These are phyloP conservation scores for Caenorhabditis macrosperma DNA, from an alignment of 2,888 invertebrate genomes.

Conservation along the genomic window DNA sequence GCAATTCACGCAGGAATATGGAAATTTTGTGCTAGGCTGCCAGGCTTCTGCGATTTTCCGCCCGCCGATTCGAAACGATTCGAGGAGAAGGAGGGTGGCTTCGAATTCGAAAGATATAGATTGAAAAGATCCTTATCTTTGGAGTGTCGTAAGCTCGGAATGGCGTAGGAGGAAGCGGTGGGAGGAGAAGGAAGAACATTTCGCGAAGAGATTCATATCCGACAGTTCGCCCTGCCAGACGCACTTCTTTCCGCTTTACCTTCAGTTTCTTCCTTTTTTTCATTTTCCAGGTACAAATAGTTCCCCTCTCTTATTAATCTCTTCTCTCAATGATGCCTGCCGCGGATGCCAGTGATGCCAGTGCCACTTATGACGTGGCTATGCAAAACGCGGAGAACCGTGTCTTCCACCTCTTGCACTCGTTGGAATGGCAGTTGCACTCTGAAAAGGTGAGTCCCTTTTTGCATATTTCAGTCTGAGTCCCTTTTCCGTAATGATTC, in stretches of 20 bases:
- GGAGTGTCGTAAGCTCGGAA: constrained; percentile 46
- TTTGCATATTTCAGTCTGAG: background rate
- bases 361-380: constrained; percentile 49
- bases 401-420: constrained; percentile 64
- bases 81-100: too few relatives aligned
- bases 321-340: constrained; percentile 23
- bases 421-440: constrained; percentile 64
- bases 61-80: too few relatives aligned
- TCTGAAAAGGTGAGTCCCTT: constrained; percentile 52
- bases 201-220: constrained; percentile 36
- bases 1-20: constrained; percentile 16
- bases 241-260: constrained; percentile 24
- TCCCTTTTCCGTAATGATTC: too few relatives aligned
- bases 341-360: constrained; percentile 8
- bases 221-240: constrained; percentile 4
- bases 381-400: constrained; percentile 62
- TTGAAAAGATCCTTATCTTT: constrained; percentile 38
- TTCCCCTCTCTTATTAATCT: background rate
- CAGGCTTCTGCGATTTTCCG: constrained; percentile 22
- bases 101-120: too few relatives aligned
- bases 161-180: background rate
- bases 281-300: too few relatives aligned
- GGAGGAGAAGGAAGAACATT: constrained; percentile 18
- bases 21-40: background rate
- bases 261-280: background rate